Evolutionary conservation across 2,797 vertebrate species (phyloP), one percentile per base, ranked within the genome.

Genomic region (Chaetophractus vellerosus): DNA sequence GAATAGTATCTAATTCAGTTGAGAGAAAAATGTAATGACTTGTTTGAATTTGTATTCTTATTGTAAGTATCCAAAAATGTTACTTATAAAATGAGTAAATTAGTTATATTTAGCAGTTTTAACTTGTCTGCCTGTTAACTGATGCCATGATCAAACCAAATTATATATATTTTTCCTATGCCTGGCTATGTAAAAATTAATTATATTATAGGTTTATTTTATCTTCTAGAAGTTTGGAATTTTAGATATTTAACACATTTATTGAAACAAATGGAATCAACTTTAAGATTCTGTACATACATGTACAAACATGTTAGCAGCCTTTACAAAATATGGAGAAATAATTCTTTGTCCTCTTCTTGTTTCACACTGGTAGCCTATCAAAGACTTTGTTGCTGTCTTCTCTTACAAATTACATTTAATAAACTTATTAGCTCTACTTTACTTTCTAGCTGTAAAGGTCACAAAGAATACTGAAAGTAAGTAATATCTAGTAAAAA

Each of bases 391-490:
- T 48, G 15, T 88, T 90, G 45, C n/a, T 90, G 87, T 91, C 41
- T 86, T 50, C 31, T 71, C 36, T 80, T 45, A 61, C 36, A 75
- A 84, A 16, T 71, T 95, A 87, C 7, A 33, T 74, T 90, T 84
- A 75, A 81, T 21, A 8, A 59, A 59, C 4, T 55, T 68, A n/a
- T 28, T 87, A 88, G 12, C 23, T 83, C 16, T 66, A 66, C 38
- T 24, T 84, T 84, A 84, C 36, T 88, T 75, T 90, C 79, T 81
- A 38, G 14, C 90, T 90, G 23, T 88, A 61, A 92, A 95, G 12
- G 50, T 89, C 48, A 93, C 16, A 72, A 9, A 33, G 21, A 68
- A 59, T 72, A 61, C 52, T 91, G 48, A 94, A 16, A 91, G 15
- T 79, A 78, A 52, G 31, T 82, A 74, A 36, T 86, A 19, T 19